Conservation (phyloP, 2,797 vertebrate species). For the Vultur gryphus region DNA sequence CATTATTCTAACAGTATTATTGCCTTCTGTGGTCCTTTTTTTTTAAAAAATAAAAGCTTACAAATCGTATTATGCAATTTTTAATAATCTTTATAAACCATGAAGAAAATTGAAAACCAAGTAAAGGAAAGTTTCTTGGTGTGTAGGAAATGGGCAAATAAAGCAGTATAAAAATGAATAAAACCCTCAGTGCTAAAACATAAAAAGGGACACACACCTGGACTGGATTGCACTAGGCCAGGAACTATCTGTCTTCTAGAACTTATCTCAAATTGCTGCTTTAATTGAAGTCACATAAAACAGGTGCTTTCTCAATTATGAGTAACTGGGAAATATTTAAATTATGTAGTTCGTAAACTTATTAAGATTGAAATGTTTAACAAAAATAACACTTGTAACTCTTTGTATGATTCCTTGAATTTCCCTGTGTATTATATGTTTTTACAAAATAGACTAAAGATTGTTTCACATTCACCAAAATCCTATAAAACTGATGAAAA, state of each 20-base stretch:
- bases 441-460: neutral
- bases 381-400: neutral
- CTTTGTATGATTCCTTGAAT: neutral
- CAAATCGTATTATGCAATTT: neutral
- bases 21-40: neutral
- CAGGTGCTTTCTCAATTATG: neutral
- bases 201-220: neutral
- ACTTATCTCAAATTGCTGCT: neutral
- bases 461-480: neutral
- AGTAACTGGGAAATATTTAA: neutral
- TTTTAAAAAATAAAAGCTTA: neutral
- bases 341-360: neutral
- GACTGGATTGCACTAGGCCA: neutral
- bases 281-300: neutral
- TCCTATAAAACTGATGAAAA: neutral
- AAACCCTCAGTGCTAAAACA: accelerated
- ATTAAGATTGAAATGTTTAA: neutral
- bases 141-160: neutral
- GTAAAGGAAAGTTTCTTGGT: neutral
- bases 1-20: neutral
- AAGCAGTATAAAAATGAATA: neutral
- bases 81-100: neutral
- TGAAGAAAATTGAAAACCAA: neutral
- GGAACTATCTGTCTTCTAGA: neutral
- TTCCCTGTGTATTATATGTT: neutral